Base-by-base conservation (phyloP, 2,113 vertebrate species). In the Henicopernis longicauda region DNA sequence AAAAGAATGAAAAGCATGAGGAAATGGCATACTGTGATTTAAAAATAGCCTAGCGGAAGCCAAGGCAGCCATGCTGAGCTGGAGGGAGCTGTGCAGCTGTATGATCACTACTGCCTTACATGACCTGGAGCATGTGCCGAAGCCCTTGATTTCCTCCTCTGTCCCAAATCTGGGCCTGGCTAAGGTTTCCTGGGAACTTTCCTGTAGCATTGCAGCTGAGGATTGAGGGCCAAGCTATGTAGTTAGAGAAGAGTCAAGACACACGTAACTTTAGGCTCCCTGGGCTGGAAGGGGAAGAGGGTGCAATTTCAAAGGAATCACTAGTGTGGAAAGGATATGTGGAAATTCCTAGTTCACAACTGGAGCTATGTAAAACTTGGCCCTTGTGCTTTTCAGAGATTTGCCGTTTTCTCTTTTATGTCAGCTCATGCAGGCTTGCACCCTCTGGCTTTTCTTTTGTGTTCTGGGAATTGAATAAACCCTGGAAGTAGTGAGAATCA, bases 361-460 rank as follows among this genome's bases (percentile, higher is more conserved):
- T 62, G 81, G 89, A 91, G 81, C 95, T 87, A 26, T 80, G 84
- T 65, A 85, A 96, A 93, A 95, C 86, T 97, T 97, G 91, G 93
- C 86, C 74, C 91, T 91, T 80, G 71, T 66, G 83, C 58, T 91
- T 93, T 87, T 91, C 86, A 88, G 84, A 89, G 91, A 91, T 94
- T 83, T 96, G 84, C 66, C 90, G 70, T 76, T 94, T 97, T 95
- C 86, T 95, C 89, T 95, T 97, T 97, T 82, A 97, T 93, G 82
- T 97, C 55, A 61, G 58, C 80, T 93, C 84, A 95, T 74, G 89
- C 66, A 95, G 78, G 32, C 74, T 95, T 89, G 82, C 89, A 97
- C 84, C 91, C 94, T 89, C 91, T 91, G 93, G 87, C 74, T 95
- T 96, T 96, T 90, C 93, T 94, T 96, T 97, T 97, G 89, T 96